Base-by-base conservation (phyloP, 2,888 invertebrate species). In the Phaonia tiefii region DNA sequence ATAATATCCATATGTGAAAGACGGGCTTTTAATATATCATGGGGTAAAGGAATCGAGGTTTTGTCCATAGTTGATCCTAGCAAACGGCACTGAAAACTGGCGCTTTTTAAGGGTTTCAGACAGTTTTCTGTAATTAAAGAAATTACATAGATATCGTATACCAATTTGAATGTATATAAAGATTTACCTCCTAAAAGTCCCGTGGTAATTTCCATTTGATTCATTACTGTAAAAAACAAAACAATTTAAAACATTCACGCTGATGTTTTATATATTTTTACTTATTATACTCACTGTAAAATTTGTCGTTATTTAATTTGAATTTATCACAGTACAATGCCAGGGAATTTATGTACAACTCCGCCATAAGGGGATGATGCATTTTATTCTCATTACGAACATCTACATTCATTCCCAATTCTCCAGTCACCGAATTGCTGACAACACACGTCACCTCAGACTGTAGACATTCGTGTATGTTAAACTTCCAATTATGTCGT, bases 351-450 rank as follows among this genome's bases (percentile, higher is more conserved):
- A 90, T 83, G 72, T 88, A 89, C 1, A 91, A 76, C 80, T 91
- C 90, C 1, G 88, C 86, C 79, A 86, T 85, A 2, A 87, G 80
- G 0, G 88, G 85, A 86, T 93, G 93, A 85, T 94, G 94, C 13
- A 93, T 91, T 85, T 93, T 92, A 88, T 94, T 94, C 44, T 94
- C 91, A 89, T 96, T 96, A 85, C 94, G 94, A 0, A 95, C 91
- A 86, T 93, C 94, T 2, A 95, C 90, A 42, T 94, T 93, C 11
- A 96, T 87, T 63, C 94, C 94, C 87, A 96, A 91, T 26, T 91
- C 90, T 5, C 87, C 87, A 69, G 93, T 93, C 84, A 94, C 93
- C 42, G 90, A 89, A 85, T 91, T 91, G 80, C 92, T 92, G 42
- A 91, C 88, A 63, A 91, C 91, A 66, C 92, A 90, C 37, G 90